Percentiles rank a stretch among this genome's conserved stretches.
Conservation (phyloP, 2,888 invertebrate genomes). For the Tineola bisselliella region DNA sequence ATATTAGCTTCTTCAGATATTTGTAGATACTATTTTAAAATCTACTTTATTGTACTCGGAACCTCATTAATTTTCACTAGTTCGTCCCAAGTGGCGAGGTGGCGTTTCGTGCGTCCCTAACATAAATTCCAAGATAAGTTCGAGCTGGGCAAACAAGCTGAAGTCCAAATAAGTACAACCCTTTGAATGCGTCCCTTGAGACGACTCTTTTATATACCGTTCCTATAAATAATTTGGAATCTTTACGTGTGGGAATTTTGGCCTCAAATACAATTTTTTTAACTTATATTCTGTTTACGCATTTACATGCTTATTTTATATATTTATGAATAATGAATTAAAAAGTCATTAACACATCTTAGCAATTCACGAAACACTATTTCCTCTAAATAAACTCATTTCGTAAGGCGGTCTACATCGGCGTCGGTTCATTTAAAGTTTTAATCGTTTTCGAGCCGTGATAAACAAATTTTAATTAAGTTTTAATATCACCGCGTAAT, state of each 20-base stretch:
- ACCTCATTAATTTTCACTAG: slow-evolving; percentile 55
- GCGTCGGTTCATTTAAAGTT: slow-evolving; percentile 63
- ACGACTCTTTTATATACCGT: slow-evolving; percentile 18
- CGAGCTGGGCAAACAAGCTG: slow-evolving; percentile 39
- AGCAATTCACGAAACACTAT: slow-evolving; percentile 16
- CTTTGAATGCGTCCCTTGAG: slow-evolving; percentile 50
- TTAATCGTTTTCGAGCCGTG: slow-evolving; percentile 65
- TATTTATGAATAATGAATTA: neutral
- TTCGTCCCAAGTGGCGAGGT: slow-evolving; percentile 38
- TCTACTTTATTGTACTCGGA: slow-evolving; percentile 18
- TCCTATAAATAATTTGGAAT: slow-evolving; percentile 12
- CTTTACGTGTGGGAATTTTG: slow-evolving; percentile 4
- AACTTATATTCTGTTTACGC: neutral
- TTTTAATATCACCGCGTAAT: slow-evolving; percentile 67
- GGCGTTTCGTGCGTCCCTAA: slow-evolving; percentile 36
- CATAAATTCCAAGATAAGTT: slow-evolving; percentile 59
- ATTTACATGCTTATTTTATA: neutral
- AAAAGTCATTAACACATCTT: slow-evolving; percentile 4
- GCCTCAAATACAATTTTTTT: neutral
- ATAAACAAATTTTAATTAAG: slow-evolving; percentile 68
- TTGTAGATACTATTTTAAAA: neutral
- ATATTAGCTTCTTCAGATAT: neutral
- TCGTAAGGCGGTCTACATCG: slow-evolving; percentile 55
- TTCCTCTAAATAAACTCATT: slow-evolving; percentile 47
- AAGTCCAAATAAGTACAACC: slow-evolving; percentile 53